phyloP scores from a whole-genome alignment of 2,113 vertebrate species.

The Litocranius walleri region DNA sequence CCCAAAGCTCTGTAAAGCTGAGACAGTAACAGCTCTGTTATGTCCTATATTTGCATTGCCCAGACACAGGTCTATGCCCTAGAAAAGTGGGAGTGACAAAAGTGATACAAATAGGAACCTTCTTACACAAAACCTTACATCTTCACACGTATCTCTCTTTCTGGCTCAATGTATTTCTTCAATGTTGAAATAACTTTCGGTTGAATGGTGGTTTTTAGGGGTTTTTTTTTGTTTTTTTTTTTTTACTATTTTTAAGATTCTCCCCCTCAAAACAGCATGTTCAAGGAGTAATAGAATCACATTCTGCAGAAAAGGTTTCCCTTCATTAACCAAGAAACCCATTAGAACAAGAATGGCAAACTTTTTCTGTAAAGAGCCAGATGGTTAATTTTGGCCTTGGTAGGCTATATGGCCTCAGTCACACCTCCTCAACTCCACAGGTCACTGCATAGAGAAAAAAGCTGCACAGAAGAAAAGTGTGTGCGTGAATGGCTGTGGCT shows the following conservation, averaged over 20 bases:
- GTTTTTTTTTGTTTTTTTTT: rapidly evolving
- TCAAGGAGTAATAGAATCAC: background rate
- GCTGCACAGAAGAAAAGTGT: background rate
- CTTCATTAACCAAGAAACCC: background rate
- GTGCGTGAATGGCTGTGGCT: background rate
- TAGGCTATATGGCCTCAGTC: background rate
- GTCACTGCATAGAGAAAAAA: background rate
- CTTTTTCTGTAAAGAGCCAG: background rate
- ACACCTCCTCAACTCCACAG: background rate
- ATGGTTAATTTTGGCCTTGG: background rate
- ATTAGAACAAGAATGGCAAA: background rate
- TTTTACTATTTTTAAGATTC: background rate
- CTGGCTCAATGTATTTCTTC: background rate
- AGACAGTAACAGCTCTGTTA: background rate
- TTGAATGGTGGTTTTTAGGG: background rate
- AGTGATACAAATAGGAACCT: background rate
- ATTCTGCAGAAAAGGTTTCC: background rate
- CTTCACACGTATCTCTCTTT: background rate
- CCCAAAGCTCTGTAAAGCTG: background rate
- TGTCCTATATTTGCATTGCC: background rate
- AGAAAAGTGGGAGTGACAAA: background rate
- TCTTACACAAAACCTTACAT: background rate
- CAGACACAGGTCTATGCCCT: background rate
- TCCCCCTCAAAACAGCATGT: background rate
- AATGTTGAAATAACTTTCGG: background rate